These are phyloP conservation scores for Drosophila murphyi DNA, from an alignment of 1,140 invertebrate species.

Conservation along the genomic window DNA sequence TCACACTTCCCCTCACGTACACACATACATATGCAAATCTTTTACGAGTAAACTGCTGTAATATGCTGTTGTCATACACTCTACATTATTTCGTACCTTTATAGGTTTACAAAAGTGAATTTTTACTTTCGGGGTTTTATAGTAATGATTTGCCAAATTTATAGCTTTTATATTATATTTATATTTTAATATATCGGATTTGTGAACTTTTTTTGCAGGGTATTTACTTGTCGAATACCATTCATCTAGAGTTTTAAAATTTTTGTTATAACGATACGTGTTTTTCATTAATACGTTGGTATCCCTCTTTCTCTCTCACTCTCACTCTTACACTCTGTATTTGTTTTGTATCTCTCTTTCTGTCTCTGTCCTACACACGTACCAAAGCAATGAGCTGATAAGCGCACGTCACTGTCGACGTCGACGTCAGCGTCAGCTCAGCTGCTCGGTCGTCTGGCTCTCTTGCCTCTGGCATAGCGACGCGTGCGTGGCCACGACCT, in stretches of 20 bases:
- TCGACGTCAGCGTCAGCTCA: conserved; percentile 27
- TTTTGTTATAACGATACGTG: conserved; percentile 15
- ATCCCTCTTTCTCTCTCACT: background rate
- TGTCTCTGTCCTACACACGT: background rate
- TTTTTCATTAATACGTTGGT: conserved; percentile 2
- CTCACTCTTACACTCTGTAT: background rate
- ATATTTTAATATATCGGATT: no score
- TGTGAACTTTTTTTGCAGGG: background rate
- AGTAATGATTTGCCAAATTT: no score
- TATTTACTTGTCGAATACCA: background rate
- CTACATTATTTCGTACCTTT: no score
- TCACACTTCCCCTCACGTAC: no score
- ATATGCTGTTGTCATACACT: no score
- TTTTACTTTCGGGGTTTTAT: no score
- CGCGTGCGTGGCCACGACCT: conserved; percentile 68
- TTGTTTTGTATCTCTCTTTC: background rate
- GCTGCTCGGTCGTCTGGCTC: conserved; percentile 2
- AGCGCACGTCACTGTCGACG: conserved; percentile 46
- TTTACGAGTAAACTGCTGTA: no score
- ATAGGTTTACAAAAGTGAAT: no score
- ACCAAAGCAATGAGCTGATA: conserved; percentile 50
- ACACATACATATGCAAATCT: no score
- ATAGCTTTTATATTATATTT: no score
- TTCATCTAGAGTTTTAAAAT: background rate
- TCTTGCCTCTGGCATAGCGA: conserved; percentile 15